Percentiles rank a stretch among this genome's conserved stretches.
phyloP scores from a whole-genome alignment of 2,888 invertebrate species.

The Epinotia demarniana region DNA sequence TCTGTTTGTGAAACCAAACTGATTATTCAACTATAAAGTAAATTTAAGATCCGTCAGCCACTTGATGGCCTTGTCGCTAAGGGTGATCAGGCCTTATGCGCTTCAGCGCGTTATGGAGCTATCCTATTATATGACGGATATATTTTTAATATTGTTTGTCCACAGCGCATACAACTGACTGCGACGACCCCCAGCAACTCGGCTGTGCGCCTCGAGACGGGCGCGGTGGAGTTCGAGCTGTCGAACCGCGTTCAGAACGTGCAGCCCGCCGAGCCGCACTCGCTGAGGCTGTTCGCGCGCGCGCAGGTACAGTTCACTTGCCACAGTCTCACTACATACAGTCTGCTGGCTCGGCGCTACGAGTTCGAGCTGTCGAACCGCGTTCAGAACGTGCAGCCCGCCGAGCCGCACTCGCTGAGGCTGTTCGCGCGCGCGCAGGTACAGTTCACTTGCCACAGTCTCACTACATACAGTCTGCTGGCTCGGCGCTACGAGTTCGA shows the following conservation, averaged over 20 bases:
- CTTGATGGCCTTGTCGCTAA: too few relatives aligned
- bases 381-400: constrained; percentile 92
- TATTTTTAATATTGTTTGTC: neutral
- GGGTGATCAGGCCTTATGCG: too few relatives aligned
- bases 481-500: too few relatives aligned
- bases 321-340: neutral
- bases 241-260: constrained; percentile 97
- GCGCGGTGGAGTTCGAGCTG: constrained; percentile 95
- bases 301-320: constrained; percentile 38
- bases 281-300: constrained; percentile 88
- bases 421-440: constrained; percentile 85
- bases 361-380: constrained; percentile 89
- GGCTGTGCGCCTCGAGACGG: constrained; percentile 98
- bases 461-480: neutral
- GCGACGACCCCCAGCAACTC: constrained; percentile 99
- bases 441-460: too few relatives aligned
- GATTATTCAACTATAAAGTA: too few relatives aligned
- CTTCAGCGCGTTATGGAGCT: too few relatives aligned
- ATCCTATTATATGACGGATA: too few relatives aligned
- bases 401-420: constrained; percentile 85
- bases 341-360: too few relatives aligned
- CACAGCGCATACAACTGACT: constrained; percentile 96
- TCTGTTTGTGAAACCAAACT: too few relatives aligned
- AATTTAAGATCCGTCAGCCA: too few relatives aligned
- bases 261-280: constrained; percentile 84